Conservation (phyloP, 2,113 vertebrate species). For the Fregetta grallaria region DNA sequence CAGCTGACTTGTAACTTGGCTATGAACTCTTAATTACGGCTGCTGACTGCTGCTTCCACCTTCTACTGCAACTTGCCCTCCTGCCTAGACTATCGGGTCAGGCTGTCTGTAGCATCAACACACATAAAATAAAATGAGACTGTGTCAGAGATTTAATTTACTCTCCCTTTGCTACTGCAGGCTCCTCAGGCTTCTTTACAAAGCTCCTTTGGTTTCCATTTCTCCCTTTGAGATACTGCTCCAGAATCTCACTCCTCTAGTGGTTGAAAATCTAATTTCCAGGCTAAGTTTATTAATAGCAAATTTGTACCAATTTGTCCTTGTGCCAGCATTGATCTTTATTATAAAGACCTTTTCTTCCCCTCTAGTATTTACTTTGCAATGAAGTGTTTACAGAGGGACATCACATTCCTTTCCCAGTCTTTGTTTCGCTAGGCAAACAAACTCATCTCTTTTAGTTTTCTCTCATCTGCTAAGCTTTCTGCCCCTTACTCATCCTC, state of each 20-base stretch:
- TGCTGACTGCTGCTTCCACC: neutral
- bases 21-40: neutral
- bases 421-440: neutral
- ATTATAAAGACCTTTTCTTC: neutral
- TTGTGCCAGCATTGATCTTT: slow-evolving; percentile 18
- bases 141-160: neutral
- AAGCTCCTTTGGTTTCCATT: neutral
- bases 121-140: neutral
- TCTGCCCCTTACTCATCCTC: neutral
- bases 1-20: neutral
- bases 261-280: slow-evolving; percentile 17
- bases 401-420: neutral
- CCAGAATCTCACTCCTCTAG: neutral
- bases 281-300: slow-evolving; percentile 37
- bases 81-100: neutral
- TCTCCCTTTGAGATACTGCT: neutral
- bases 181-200: neutral
- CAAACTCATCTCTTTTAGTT: neutral
- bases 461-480: neutral
- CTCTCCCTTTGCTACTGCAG: neutral
- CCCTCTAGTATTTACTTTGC: neutral
- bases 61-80: neutral
- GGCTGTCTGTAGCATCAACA: neutral
- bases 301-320: slow-evolving; percentile 30
- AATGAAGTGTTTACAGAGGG: neutral